A percentile compares a stretch with the other conserved stretches of the same genome.
Conservation (phyloP, 2,888 invertebrate genomes). For the Trypoxylon attenuatum region DNA sequence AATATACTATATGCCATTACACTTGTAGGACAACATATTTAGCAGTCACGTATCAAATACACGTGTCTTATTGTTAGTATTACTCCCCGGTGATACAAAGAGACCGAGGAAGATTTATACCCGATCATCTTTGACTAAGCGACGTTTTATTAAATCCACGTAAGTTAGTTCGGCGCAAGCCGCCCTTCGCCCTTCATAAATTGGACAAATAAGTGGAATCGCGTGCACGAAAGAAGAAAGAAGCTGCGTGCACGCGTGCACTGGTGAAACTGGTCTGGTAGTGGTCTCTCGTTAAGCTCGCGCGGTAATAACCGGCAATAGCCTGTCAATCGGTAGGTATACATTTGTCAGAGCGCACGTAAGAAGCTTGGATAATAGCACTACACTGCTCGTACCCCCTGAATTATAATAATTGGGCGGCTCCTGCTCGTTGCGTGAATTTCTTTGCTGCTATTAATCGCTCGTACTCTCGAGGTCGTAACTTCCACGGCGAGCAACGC, state of each 20-base stretch:
- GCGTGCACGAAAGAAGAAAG: slow-evolving; percentile 15
- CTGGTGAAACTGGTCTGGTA: slow-evolving; percentile 17
- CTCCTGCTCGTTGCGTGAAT: background rate
- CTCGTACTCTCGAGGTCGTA: too few relatives aligned
- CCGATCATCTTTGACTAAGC: too few relatives aligned
- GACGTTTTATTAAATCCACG: background rate
- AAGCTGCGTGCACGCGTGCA: slow-evolving; percentile 6
- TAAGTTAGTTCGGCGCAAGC: background rate
- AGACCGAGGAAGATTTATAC: too few relatives aligned
- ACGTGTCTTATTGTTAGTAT: too few relatives aligned
- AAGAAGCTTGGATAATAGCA: slow-evolving; percentile 15
- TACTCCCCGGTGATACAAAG: too few relatives aligned
- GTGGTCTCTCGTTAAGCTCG: slow-evolving; percentile 35
- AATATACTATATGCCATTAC: too few relatives aligned
- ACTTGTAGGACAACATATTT: too few relatives aligned
- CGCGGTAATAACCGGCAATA: slow-evolving; percentile 43
- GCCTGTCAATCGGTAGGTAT: slow-evolving; percentile 46
- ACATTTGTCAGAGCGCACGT: slow-evolving; percentile 23
- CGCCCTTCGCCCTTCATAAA: background rate
- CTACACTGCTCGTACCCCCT: background rate
- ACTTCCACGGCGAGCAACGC: too few relatives aligned
- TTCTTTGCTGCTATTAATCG: slow-evolving; percentile 4
- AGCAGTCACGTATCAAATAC: too few relatives aligned
- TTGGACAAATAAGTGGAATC: slow-evolving; percentile 10
- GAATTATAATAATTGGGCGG: slow-evolving; percentile 32